Evolutionary conservation across 2,113 vertebrate genomes (phyloP).

Genomic region (Trogon surrucura): DNA sequence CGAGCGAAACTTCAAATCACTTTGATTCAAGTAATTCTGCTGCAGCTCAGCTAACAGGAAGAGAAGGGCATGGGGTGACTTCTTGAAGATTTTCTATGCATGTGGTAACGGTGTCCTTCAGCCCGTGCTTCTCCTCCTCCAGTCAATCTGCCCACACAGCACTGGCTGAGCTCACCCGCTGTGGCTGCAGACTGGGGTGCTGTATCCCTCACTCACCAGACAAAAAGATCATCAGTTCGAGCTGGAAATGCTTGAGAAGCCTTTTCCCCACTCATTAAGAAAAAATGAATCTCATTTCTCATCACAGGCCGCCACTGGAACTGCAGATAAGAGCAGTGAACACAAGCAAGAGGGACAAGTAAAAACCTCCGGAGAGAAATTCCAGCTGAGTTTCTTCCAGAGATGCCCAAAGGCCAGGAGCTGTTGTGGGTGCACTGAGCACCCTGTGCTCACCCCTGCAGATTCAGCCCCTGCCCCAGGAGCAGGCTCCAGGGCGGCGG

Average conservation of each 20-base stretch:
- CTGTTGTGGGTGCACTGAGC: neutral
- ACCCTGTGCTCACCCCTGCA: neutral
- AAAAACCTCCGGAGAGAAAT: conserved; percentile 31
- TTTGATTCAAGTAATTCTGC: neutral
- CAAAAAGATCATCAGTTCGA: rapidly evolving
- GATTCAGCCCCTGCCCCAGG: rapidly evolving
- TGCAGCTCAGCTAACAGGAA: neutral
- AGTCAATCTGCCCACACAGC: rapidly evolving
- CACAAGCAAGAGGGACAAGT: conserved; percentile 13
- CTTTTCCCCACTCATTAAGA: neutral
- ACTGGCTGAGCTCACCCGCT: rapidly evolving
- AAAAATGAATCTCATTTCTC: neutral
- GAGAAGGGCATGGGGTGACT: neutral
- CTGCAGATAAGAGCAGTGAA: neutral
- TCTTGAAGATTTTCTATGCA: neutral
- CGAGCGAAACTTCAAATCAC: rapidly evolving
- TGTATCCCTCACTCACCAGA: neutral
- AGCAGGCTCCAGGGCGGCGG: neutral
- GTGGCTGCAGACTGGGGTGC: neutral
- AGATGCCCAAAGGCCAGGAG: neutral
- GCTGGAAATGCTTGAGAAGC: neutral
- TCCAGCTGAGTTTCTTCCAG: conserved; percentile 29
- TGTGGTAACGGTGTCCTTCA: neutral
- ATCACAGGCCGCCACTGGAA: neutral
- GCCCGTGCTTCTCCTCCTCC: neutral